A percentile compares a stretch with the other conserved stretches of the same genome.
Evolutionary conservation across 2,113 vertebrate species (phyloP).

Genomic region (Triplophysa rosa): DNA sequence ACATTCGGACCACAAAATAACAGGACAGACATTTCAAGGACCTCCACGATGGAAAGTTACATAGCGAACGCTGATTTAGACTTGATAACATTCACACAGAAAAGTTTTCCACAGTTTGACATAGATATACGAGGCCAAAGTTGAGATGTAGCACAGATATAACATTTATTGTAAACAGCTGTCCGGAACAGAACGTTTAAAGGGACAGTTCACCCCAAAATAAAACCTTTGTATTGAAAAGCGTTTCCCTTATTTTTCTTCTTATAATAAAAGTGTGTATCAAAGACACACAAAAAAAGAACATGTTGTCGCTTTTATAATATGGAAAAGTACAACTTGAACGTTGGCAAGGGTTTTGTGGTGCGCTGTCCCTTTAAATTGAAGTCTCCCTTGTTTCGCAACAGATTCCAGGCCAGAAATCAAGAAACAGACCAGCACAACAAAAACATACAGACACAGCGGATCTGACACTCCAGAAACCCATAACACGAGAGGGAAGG

Average conservation of each 20-base stretch:
- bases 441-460: slow-evolving; percentile 56
- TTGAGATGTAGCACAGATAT: slow-evolving; percentile 13
- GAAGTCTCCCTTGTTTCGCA: slow-evolving; percentile 50
- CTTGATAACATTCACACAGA: slow-evolving; percentile 9
- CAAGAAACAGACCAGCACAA: slow-evolving; percentile 43
- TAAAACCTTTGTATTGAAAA: neutral
- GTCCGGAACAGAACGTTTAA: neutral
- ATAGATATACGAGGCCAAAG: neutral
- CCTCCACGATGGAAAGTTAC: slow-evolving; percentile 25
- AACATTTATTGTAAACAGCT: slow-evolving; percentile 6
- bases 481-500: slow-evolving; percentile 59
- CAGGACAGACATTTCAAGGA: slow-evolving; percentile 14
- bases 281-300: neutral
- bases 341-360: neutral
- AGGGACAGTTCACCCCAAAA: neutral
- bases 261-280: neutral
- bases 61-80: slow-evolving; percentile 10
- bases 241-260: too few species aligned
- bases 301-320: neutral
- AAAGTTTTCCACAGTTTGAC: neutral
- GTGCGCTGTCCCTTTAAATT: neutral
- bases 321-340: neutral
- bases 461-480: slow-evolving; percentile 61
- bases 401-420: slow-evolving; percentile 90
- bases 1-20: slow-evolving; percentile 28